These are phyloP conservation scores for Sclerodermus sp. DNA, from an alignment of 2,888 invertebrate species.

Conservation along the genomic window DNA sequence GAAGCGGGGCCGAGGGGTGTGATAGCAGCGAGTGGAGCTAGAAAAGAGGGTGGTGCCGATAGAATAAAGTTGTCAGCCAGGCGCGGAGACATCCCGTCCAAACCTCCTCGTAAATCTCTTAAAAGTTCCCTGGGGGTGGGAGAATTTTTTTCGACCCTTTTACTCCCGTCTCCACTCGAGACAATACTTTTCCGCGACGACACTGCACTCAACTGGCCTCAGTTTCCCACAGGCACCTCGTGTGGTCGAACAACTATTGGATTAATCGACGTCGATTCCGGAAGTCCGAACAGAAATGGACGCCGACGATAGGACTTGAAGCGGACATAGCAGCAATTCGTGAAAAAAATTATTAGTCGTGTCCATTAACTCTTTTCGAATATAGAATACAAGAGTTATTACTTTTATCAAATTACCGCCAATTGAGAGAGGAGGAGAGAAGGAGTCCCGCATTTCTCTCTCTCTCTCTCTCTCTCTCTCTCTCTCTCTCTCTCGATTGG, in stretches of 20 bases:
- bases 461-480: no score
- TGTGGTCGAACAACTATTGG: constrained; percentile 19
- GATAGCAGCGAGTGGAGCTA: neutral
- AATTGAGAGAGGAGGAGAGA: no score
- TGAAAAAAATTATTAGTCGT: no score
- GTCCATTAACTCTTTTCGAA: no score
- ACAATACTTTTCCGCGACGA: constrained; percentile 13
- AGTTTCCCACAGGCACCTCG: neutral
- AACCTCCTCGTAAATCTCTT: constrained; percentile 38
- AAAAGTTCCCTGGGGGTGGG: constrained; percentile 20
- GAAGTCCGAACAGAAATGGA: no score
- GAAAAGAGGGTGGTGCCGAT: constrained; percentile 16
- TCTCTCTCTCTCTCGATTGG: no score
- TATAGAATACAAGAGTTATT: no score
- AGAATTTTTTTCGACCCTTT: constrained; percentile 23
- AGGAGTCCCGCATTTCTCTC: no score
- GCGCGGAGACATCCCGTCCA: constrained; percentile 24
- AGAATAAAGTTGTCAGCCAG: constrained; percentile 35
- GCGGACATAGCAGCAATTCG: no score
- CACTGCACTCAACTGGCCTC: neutral
- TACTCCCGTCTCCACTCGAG: constrained; percentile 9
- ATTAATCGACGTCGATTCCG: constrained; percentile 9
- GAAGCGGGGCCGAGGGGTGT: neutral
- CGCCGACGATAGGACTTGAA: no score
- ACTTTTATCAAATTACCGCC: no score